Conservation (phyloP, 30 jellyfish, hydroid and myxozoan genomes). For the Hydractinia echinata region DNA sequence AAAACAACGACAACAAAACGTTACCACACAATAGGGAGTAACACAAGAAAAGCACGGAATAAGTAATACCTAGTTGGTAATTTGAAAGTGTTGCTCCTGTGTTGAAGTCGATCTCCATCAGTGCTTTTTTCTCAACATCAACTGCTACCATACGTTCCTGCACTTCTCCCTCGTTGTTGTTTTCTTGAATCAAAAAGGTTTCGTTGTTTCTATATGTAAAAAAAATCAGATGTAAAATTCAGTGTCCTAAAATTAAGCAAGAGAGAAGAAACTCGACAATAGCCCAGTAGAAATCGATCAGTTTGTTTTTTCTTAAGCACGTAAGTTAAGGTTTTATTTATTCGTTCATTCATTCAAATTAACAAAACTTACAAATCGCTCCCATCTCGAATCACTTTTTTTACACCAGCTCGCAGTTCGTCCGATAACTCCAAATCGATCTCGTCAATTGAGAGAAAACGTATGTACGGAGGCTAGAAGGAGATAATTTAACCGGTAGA, state of each 20-base stretch:
- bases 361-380: constrained; percentile 17
- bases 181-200: constrained; percentile 45
- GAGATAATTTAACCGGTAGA: no score
- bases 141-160: constrained; percentile 49
- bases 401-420: constrained; percentile 27
- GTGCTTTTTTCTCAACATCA: constrained; percentile 32
- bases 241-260: no score
- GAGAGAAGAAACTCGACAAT: background rate
- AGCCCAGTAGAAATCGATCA: no score
- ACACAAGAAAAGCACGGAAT: no score
- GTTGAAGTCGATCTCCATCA: constrained; percentile 48
- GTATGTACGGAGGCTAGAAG: background rate
- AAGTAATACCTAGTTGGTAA: constrained; percentile 37
- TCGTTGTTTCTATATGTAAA: constrained; percentile 44
- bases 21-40: no score
- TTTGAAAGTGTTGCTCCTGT: constrained; percentile 42
- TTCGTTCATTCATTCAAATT: no score
- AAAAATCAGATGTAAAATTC: no score
- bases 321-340: no score
- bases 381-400: background rate
- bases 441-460: constrained; percentile 13
- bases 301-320: no score
- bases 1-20: no score
- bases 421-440: constrained; percentile 29
- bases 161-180: constrained; percentile 20